Evolutionary conservation across 2,797 vertebrate species (phyloP), one percentile per base, ranked within the genome.

Genomic region (Peromyscus aztecus): DNA sequence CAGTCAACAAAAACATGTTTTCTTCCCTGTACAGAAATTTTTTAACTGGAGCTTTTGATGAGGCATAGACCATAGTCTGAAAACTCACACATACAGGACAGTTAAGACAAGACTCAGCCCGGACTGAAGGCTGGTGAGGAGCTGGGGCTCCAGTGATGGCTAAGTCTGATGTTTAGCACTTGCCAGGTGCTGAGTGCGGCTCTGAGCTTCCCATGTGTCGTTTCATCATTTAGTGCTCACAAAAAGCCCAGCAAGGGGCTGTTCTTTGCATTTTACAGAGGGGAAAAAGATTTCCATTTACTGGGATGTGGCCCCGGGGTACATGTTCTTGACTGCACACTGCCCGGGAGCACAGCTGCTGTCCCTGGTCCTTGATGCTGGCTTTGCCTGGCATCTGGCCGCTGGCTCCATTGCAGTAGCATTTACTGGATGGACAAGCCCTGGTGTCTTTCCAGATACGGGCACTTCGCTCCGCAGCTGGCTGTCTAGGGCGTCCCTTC

Each of bases 381-480:
- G n/a, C 34, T 27, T 55, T 49, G 87, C 88, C 83, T 95, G 95
- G 21, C 61, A 6, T 63, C 94, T 1, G 12, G 78, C 92, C 95
- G 27, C 65, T 57, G 91, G 84, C 92, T 97, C 91, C 90, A 0
- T 31, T 84, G 29, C 75, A 31, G 73, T 91, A 82, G 78, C 84
- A 37, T 88, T 96, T 61, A 6, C 23, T 37, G 24, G 59, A 65
- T 94, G 86, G 91, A 92, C 59, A 59, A 61, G 81, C 71, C 95
- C 96, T 96, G 87, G 96, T 78, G 92, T 93, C 27, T 92, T 34
- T 78, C 63, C 73, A 37, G 31, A 95, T 90, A 95, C 0, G 0
- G 80, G 93, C 93, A 76, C 94, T 97, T 95, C 78, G 78, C 81
- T 97, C 89, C 97, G 83, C 93, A 96, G 90, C 97, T 98, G 93